Base-by-base conservation (phyloP, 1,140 invertebrate species). In the Saccostrea glomerata region DNA sequence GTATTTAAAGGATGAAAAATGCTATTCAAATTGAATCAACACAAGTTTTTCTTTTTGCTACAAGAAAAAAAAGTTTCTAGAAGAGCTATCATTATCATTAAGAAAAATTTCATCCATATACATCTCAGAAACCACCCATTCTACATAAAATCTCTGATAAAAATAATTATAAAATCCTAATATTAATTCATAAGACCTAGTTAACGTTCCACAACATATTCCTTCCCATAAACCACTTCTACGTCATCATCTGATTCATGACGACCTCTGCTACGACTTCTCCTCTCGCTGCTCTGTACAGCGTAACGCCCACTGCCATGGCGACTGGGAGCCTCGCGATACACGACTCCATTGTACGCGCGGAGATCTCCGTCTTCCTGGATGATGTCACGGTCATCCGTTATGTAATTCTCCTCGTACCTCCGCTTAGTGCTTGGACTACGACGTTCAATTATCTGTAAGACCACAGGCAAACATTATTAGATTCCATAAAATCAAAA, bases 291-390 rank as follows among this genome's bases (percentile, higher is more conserved):
- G 20, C 23, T 36, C 13, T 77, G 70, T 15, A 84, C 82, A 7
- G 20, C 17, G 20, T 85, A 85, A 17, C 56, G 55, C 36, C 84
- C 84, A 5, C 84, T 60, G 56, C 84, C 56, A 47, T 85, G 84
- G 55, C 84, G 84, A 60, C 55, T 60, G 25, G 55, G 47, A n/a
- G 55, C 25, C 56, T 85, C 84, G 11, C 56, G 25, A 47, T 60
- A 58, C 56, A 85, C 84, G 23, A 60, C 84, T 25, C 84, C 84
- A 36, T 85, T 85, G 36, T 60, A 60, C 2, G 84, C 84, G 7
- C 84, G 47, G 84, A 85, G 84, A 47, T 85, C 84, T 60, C 84
- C 56, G 17, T 63, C 84, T 25, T 85, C 84, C 55, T 63, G 84
- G 15, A 60, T 30, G n/a, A 85, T 56, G 17, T 85, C 84, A 36